Evolutionary conservation across 2,888 invertebrate species (phyloP), one percentile per base, ranked within the genome.

Genomic region (Cremastinae sp.): DNA sequence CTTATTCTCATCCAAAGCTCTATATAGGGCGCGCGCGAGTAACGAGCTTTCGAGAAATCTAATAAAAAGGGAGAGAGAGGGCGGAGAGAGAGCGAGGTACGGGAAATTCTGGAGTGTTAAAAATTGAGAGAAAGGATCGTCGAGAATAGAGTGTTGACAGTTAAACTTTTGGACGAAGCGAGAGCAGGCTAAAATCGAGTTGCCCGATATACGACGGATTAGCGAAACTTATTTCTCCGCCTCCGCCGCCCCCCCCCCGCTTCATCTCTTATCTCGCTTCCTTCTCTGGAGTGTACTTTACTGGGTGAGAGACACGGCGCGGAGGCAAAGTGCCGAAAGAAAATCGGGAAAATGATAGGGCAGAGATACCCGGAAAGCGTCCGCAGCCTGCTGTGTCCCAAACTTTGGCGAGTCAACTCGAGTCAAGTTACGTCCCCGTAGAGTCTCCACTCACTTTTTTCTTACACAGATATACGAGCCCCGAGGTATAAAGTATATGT

Each of bases 171-270:
- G 28, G 53, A 65, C 28, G 7, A 20, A 10, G 12, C 34, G 54
- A 58, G 28, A 28, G 8, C 8, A 43, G 8, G 69, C 38, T n/a
- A 22, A 56, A 70, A 71, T 71, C 65, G 71, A 75, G 66, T 75
- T 75, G 45, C 70, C 69, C 73, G 74, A 77, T 74, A n/a, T n/a
- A 66, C 58, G 70, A 53, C 49, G 69, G 73, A 73, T 76, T 70
- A 76, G 65, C 54, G 59, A 65, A 73, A 69, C 14, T 69, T 76
- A 54, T 38, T 59, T 49, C 58, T 56, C 41, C 49, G 38, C 62
- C 45, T 20, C 43, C 20, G 18, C 18, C 45, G 18, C 16, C 16
- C 20, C 12, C 12, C 28, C 28, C 62, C 20, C 45, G 36, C 34
- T 20, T 20, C 16, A 14, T 22, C 43, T 10, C 28, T 53, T 14